phyloP scores from a whole-genome alignment of 2,797 vertebrate genomes.

The Poeciliopsis infans region DNA sequence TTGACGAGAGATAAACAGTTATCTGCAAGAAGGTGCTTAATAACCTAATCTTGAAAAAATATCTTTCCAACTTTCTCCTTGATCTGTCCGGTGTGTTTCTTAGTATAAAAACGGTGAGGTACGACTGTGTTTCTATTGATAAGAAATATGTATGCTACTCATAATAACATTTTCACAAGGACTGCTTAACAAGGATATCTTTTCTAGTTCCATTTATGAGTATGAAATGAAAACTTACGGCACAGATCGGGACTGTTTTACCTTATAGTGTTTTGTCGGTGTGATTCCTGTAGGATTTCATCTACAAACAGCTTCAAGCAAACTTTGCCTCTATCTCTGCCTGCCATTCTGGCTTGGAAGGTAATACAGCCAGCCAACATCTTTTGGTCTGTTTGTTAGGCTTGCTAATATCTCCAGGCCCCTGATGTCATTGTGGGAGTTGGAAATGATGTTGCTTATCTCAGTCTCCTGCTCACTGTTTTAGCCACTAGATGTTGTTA shows the following conservation, averaged over 20 bases:
- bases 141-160: neutral
- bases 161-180: neutral
- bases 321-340: constrained; percentile 1
- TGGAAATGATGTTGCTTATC: neutral
- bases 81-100: neutral
- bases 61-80: neutral
- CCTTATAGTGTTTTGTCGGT: neutral
- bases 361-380: neutral
- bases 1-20: neutral
- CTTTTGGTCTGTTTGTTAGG: constrained; percentile 3
- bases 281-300: neutral
- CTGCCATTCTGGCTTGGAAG: constrained; percentile 1
- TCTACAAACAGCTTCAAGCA: constrained; percentile 5
- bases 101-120: neutral
- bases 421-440: constrained; percentile 5
- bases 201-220: neutral
- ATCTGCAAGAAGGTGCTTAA: neutral
- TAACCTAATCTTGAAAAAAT: neutral
- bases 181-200: neutral
- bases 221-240: neutral
- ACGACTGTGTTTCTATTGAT: neutral
- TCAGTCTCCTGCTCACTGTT: neutral
- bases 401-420: constrained; percentile 6
- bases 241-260: neutral
- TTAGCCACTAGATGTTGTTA: neutral